A percentile compares a stretch with the other conserved stretches of the same genome.
Evolutionary conservation across 2,888 invertebrate species (phyloP).

Genomic region (Spisula solida): DNA sequence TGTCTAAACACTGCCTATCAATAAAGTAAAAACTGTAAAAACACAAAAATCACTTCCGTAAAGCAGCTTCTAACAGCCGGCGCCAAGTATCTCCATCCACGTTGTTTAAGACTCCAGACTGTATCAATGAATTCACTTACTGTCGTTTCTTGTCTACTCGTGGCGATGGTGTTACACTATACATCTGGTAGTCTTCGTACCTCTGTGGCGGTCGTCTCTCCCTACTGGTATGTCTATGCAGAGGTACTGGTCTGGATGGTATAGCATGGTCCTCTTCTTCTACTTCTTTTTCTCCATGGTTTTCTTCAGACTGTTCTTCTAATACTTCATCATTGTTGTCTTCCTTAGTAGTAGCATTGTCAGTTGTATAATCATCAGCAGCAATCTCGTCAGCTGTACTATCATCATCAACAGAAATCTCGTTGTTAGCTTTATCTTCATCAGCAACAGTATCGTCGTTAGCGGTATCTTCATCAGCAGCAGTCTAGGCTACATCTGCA

Average conservation of each 20-base stretch:
- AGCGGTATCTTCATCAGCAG: not conserved
- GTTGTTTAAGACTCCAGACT: not conserved
- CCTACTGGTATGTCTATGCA: not conserved
- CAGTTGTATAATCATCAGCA: not conserved
- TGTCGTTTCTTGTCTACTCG: not conserved
- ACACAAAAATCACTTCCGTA: not conserved
- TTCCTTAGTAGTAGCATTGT: too few species aligned
- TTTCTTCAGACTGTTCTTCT: not conserved
- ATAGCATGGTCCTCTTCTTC: not conserved
- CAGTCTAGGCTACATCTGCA: not conserved
- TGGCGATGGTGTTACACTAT: not conserved
- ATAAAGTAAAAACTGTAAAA: not conserved
- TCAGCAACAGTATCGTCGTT: not conserved
- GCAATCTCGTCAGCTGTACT: not conserved
- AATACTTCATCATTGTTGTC: not conserved
- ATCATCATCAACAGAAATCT: not conserved
- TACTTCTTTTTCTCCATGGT: not conserved
- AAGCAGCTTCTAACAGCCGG: not conserved
- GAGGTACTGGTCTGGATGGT: not conserved
- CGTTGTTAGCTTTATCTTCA: not conserved
- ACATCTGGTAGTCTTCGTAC: constrained; percentile 7
- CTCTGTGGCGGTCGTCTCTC: not conserved
- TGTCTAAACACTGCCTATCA: not conserved
- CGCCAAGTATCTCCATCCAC: not conserved
- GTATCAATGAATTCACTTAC: not conserved